Percentiles rank a stretch among this genome's conserved stretches.
Conservation (phyloP, 2,888 invertebrate genomes). For the Mayetiola destructor region DNA sequence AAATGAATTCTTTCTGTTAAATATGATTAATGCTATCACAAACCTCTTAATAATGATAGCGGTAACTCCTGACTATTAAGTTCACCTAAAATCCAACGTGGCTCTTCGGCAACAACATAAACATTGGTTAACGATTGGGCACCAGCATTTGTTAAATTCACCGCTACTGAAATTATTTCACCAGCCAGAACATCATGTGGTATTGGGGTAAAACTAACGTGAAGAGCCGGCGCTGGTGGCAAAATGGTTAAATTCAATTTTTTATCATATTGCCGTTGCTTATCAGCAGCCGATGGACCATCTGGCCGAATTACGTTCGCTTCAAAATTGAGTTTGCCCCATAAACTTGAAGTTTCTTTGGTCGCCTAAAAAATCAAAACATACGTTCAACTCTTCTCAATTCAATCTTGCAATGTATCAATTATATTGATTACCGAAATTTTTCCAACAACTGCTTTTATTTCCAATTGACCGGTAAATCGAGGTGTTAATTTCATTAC, state of each 20-base stretch:
- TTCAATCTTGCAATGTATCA: neutral
- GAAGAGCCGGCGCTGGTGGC: constrained; percentile 66
- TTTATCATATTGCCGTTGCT: constrained; percentile 38
- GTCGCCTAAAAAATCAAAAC: constrained; percentile 20
- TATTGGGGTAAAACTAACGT: constrained; percentile 51
- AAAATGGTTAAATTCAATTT: constrained; percentile 61
- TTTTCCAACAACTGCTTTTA: constrained; percentile 51
- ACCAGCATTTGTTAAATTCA: constrained; percentile 50
- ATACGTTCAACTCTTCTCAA: too few species aligned
- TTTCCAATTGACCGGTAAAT: constrained; percentile 53
- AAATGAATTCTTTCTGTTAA: too few species aligned
- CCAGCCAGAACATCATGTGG: constrained; percentile 53
- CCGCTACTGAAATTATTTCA: constrained; percentile 49
- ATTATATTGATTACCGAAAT: constrained; percentile 23
- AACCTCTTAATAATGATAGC: constrained; percentile 31
- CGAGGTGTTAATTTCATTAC: constrained; percentile 59
- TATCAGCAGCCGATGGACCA: constrained; percentile 21
- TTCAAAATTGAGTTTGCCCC: constrained; percentile 31
- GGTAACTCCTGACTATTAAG: constrained; percentile 28
- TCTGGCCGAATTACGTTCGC: constrained; percentile 27
- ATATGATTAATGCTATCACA: neutral
- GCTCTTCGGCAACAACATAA: constrained; percentile 39
- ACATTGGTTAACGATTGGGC: constrained; percentile 44
- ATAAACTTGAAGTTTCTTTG: constrained; percentile 28
- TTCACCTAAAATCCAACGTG: constrained; percentile 30